Evolutionary conservation across 2,113 vertebrate genomes (phyloP), one percentile per base, ranked within the genome.

Genomic region (Raphicerus campestris): DNA sequence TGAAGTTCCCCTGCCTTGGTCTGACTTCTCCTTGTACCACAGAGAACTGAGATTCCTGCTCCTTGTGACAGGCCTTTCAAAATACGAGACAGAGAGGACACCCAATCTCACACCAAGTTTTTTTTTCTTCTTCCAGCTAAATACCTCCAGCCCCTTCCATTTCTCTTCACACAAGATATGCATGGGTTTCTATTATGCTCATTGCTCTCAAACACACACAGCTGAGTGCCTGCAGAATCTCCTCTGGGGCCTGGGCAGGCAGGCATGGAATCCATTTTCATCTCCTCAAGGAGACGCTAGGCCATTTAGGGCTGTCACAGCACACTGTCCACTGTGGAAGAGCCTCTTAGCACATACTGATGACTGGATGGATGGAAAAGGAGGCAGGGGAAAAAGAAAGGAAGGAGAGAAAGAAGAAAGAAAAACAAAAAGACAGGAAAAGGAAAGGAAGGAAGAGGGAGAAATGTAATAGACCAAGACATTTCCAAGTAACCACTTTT

Each of bases 191-290:
- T 53, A 28, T 26, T n/a, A 15, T 5, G 30, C 26, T 20, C 10
- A 35, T 1, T 47, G 47, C 66, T 63, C 28, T 85, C 81, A 45
- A 53, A 47, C 8, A 19, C 19, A 32, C 81, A 61, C 2, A 17
- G 60, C 13, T 26, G 55, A n/a, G 81, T 15, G 19, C 81, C 19
- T 95, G 66, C 19, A 53, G 45, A 15, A 26, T 53, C 6, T 53
- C 28, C 3, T 5, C 28, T 16, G 32, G 28, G 47, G 35, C 47
- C 55, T 35, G 10, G 13, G 35, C 24, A 47, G 56, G 22, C 47
- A 35, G 35, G 22, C 16, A 0, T 6, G 11, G 9, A 47, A n/a
- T 45, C 66, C 0, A 5, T 14, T 53, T 51, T 20, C 20, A 17
- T 28, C 66, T 53, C 66, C n/a, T 30, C 56, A 7, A 20, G 63